These are phyloP conservation scores for Patella ulyssiponensis DNA, from an alignment of 2,888 invertebrate species.

Conservation along the genomic window DNA sequence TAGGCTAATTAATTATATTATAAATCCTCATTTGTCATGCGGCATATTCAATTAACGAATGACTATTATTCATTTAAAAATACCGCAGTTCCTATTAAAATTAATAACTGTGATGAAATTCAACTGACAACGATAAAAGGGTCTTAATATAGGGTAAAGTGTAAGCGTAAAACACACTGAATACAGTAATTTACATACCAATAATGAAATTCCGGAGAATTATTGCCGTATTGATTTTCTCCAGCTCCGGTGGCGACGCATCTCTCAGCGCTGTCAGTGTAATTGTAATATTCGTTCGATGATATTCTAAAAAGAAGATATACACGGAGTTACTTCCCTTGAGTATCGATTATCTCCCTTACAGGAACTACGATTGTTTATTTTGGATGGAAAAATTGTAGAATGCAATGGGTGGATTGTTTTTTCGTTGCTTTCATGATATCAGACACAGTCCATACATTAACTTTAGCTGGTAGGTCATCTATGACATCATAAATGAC, in stretches of 20 bases:
- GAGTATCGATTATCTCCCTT: background rate
- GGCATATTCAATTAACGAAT: too few species aligned
- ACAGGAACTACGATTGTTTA: background rate
- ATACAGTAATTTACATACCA: conserved; percentile 1
- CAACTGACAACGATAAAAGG: too few species aligned
- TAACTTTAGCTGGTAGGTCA: too few species aligned
- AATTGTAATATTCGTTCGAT: conserved; percentile 6
- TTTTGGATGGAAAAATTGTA: conserved; percentile 2
- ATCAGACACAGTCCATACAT: background rate
- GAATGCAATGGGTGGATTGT: background rate
- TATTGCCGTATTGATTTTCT: conserved; percentile 1
- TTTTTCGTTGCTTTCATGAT: background rate
- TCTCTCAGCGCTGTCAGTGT: background rate
- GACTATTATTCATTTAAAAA: too few species aligned
- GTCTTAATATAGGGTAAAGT: too few species aligned
- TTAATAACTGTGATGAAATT: too few species aligned
- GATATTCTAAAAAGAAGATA: background rate
- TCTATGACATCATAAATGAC: too few species aligned
- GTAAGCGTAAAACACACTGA: too few species aligned
- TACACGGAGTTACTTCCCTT: background rate
- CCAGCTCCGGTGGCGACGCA: background rate
- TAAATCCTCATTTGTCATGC: too few species aligned
- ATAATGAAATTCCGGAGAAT: conserved; percentile 1
- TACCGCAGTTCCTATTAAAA: too few species aligned
- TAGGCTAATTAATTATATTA: too few species aligned